Percentiles rank a stretch among this genome's conserved stretches.
Evolutionary conservation across 2,113 vertebrate species (phyloP).

Genomic region (Otolemur garnettii): DNA sequence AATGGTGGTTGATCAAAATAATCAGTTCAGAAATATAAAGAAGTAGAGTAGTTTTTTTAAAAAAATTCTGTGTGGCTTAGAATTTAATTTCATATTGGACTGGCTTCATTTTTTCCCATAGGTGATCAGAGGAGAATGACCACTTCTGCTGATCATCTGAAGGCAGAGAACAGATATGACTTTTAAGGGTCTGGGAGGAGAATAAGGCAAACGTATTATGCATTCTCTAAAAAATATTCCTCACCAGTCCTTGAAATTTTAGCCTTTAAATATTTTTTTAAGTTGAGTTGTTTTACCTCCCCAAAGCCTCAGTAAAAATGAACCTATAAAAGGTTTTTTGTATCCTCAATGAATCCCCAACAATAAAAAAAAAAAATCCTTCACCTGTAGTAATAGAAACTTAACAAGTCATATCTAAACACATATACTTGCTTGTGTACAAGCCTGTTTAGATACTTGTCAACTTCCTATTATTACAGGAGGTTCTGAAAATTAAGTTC

Average conservation of each 20-base stretch:
- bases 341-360: no score
- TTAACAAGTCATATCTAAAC: not conserved
- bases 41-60: constrained; percentile 18
- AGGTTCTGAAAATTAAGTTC: no score
- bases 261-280: constrained; percentile 10
- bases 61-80: not conserved
- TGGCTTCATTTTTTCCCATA: not conserved
- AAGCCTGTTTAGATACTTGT: not conserved
- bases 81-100: not conserved
- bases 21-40: constrained; percentile 50
- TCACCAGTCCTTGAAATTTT: constrained; percentile 38
- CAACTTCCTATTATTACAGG: not conserved
- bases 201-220: not conserved
- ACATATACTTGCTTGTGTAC: not conserved
- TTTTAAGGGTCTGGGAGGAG: not conserved
- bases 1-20: constrained; percentile 57
- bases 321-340: no score
- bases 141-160: not conserved
- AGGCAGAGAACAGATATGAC: not conserved
- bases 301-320: not conserved
- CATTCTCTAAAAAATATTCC: not conserved
- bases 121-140: not conserved
- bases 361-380: not conserved
- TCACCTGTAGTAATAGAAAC: not conserved
- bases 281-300: constrained; percentile 31